Evolutionary conservation across 1,140 invertebrate genomes (phyloP), one percentile per base, ranked within the genome.

Genomic region (Drosophila fuyamai): DNA sequence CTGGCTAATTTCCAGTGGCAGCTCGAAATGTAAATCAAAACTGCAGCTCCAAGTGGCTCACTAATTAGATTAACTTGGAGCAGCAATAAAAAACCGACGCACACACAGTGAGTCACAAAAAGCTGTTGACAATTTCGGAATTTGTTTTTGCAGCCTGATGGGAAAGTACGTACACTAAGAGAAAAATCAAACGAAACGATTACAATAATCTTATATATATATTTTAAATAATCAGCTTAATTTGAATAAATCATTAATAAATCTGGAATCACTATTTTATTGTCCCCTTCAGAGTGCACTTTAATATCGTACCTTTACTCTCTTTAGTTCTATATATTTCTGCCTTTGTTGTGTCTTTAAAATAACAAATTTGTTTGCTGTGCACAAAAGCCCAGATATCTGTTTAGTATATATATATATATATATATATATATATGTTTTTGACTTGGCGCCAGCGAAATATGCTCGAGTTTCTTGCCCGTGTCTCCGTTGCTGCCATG

Each of bases 1-100:
- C 65, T 68, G 68, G 68, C 66, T 72, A 72, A 72, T 72, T 71
- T 71, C 66, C 68, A 72, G 48, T 66, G 55, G 38, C 62, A 68
- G 60, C 46, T 55, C 61, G 41, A 65, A 79, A 86, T 88, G 83
- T 88, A 86, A 86, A 86, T 86, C 79, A 88, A 88, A 86, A 88
- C 82, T 79, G 65, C 58, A 74, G 61, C 75, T 47, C 18, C 83
- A 59, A 88, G 79, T 63, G 57, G 66, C 79, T 70, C 58, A 59
- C 83, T 88, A 86, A 86, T 86, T 86, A 88, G 83, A 86, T 86
- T 86, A 79, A 79, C 76, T 57, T 46, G 56, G 13, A 35, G 38
- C 14, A 54, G 46, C 63, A 59, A 57, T 16, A 38, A 46, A 68
- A 65, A 60, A 46, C 35, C 36, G 14, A 40, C 36, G 18, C 58